Evolutionary conservation across 30 jellyfish, hydroid and myxozoan genomes (phyloP).

Genomic region (Chironex yamaguchii): DNA sequence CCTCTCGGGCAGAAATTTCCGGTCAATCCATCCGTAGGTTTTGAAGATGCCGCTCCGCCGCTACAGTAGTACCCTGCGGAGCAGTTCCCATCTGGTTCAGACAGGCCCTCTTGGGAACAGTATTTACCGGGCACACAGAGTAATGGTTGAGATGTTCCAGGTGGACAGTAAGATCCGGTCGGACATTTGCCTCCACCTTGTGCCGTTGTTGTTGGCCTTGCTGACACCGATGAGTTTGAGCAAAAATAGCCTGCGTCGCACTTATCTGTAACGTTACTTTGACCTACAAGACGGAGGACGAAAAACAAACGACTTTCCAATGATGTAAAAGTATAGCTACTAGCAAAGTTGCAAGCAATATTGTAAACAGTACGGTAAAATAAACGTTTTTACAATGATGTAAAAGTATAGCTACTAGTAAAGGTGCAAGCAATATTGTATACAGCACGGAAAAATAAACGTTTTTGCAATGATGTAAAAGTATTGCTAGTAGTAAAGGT

Average conservation of each 20-base stretch:
- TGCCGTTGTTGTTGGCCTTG: constrained; percentile 75
- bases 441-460: no score
- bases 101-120: constrained; percentile 81
- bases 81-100: constrained; percentile 79
- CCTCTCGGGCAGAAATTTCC: constrained; percentile 94
- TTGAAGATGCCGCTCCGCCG: constrained; percentile 86
- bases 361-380: no score
- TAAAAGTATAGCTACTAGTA: no score
- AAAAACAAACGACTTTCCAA: not conserved
- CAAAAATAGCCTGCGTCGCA: constrained; percentile 97
- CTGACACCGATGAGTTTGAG: constrained; percentile 72
- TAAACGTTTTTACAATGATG: no score
- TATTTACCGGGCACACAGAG: constrained; percentile 87
- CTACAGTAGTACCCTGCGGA: constrained; percentile 89
- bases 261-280: constrained; percentile 71
- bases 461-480: no score
- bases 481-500: no score
- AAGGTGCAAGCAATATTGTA: no score
- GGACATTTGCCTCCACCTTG: constrained; percentile 98
- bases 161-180: constrained; percentile 86
- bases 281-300: constrained; percentile 50
- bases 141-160: constrained; percentile 84
- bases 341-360: no score
- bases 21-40: constrained; percentile 84
- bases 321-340: no score